Conservation (phyloP, 2,888 invertebrate genomes). For the Lapara coniferarum region DNA sequence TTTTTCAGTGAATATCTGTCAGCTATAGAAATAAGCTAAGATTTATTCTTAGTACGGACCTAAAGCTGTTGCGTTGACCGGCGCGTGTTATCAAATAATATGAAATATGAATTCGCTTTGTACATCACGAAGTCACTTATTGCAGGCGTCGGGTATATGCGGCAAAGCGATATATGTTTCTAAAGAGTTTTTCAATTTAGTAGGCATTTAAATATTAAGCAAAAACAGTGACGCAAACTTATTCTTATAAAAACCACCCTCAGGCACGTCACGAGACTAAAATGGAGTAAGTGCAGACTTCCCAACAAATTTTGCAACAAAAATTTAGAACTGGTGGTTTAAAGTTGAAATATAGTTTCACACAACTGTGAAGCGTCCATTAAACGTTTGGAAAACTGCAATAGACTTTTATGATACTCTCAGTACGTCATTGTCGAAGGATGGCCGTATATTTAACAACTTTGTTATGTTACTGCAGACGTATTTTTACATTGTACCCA, state of each 20-base stretch:
- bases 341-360: slow-evolving; percentile 50
- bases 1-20: neutral
- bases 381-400: slow-evolving; percentile 53
- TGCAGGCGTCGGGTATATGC: too few species aligned
- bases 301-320: slow-evolving; percentile 41
- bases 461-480: slow-evolving; percentile 51
- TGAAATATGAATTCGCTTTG: too few species aligned
- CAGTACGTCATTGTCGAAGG: slow-evolving; percentile 49
- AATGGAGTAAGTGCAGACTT: slow-evolving; percentile 31
- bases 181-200: too few species aligned
- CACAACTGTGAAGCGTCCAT: slow-evolving; percentile 48
- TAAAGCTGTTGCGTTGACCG: too few species aligned
- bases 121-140: too few species aligned
- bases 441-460: slow-evolving; percentile 55
- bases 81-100: too few species aligned
- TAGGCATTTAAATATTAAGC: too few species aligned
- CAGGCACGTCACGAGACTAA: neutral
- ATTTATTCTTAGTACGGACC: too few species aligned
- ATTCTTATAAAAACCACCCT: neutral
- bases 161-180: too few species aligned
- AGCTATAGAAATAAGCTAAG: too few species aligned
- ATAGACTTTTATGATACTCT: slow-evolving; percentile 59
- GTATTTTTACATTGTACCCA: neutral
- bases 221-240: too few species aligned
- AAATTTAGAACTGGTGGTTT: slow-evolving; percentile 41